Conservation (phyloP, 2,113 vertebrate species). For the Lepidothrix coronata region DNA sequence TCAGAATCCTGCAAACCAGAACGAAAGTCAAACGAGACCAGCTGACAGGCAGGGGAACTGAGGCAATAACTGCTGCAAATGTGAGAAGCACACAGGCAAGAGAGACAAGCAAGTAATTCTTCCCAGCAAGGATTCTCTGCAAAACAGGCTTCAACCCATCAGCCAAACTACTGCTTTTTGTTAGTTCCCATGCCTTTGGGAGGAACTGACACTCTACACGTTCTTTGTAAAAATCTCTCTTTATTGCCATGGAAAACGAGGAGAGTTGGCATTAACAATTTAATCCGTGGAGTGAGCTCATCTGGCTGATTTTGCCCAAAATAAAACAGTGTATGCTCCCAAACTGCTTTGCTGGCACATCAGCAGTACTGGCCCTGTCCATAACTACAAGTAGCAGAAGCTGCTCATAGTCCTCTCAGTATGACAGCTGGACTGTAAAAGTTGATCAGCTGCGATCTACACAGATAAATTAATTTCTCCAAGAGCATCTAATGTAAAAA, state of each 20-base stretch:
- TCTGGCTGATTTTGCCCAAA: not conserved
- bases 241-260: not conserved
- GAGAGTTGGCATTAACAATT: not conserved
- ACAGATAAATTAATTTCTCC: not conserved
- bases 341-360: not conserved
- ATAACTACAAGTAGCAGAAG: not conserved
- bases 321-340: not conserved
- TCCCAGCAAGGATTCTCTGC: not conserved
- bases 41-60: not conserved
- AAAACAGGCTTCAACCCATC: not conserved
- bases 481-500: not conserved
- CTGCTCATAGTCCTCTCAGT: not conserved
- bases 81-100: not conserved
- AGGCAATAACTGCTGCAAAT: not conserved
- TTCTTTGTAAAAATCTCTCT: not conserved
- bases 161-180: not conserved
- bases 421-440: not conserved
- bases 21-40: not conserved
- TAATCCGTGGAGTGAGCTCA: not conserved
- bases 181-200: not conserved
- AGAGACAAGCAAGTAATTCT: not conserved
- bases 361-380: not conserved
- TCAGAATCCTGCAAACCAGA: not conserved
- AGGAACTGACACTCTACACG: rapidly evolving
- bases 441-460: not conserved